Percentiles rank a stretch among this genome's conserved stretches.
Evolutionary conservation across 2,797 vertebrate species (phyloP).

Genomic region (Epinephelus malabaricus): DNA sequence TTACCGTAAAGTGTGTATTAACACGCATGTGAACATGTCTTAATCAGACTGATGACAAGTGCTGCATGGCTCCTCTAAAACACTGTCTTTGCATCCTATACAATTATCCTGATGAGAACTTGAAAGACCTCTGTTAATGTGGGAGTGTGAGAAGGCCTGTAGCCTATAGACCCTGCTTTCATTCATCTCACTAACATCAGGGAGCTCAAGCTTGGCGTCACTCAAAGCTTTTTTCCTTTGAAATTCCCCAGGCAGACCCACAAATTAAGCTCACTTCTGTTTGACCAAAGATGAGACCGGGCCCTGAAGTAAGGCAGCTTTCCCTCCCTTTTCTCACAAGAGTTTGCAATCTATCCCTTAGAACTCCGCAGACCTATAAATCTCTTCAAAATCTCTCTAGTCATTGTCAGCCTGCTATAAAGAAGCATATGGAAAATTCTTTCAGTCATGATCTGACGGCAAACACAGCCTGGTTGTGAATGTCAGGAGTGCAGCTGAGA

Average conservation of each 20-base stretch:
- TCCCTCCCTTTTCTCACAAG: constrained; percentile 78
- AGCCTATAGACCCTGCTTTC: constrained; percentile 80
- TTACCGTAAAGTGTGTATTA: constrained; percentile 1
- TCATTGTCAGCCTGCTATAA: constrained; percentile 75
- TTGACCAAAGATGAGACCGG: constrained; percentile 84
- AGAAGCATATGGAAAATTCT: constrained; percentile 62
- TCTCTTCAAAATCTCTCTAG: constrained; percentile 83
- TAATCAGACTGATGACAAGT: constrained; percentile 51
- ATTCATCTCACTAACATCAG: constrained; percentile 85
- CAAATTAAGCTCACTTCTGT: constrained; percentile 88
- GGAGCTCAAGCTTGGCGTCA: constrained; percentile 81
- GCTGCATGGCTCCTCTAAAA: constrained; percentile 41
- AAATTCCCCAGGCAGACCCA: constrained; percentile 85
- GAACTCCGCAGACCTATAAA: constrained; percentile 82
- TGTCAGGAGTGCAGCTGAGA: constrained; percentile 20
- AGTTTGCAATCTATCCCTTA: constrained; percentile 80
- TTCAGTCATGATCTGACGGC: constrained; percentile 49
- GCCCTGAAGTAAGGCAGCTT: constrained; percentile 78
- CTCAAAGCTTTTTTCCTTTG: constrained; percentile 83
- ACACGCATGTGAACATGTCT: constrained; percentile 6
- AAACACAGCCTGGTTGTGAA: constrained; percentile 44
- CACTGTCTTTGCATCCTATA: constrained; percentile 60
- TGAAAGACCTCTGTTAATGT: constrained; percentile 80
- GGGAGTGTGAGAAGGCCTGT: constrained; percentile 79
- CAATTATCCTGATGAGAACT: constrained; percentile 80